phyloP scores from a whole-genome alignment of 2,888 invertebrate species.

The Dinocampus coccinellae region DNA sequence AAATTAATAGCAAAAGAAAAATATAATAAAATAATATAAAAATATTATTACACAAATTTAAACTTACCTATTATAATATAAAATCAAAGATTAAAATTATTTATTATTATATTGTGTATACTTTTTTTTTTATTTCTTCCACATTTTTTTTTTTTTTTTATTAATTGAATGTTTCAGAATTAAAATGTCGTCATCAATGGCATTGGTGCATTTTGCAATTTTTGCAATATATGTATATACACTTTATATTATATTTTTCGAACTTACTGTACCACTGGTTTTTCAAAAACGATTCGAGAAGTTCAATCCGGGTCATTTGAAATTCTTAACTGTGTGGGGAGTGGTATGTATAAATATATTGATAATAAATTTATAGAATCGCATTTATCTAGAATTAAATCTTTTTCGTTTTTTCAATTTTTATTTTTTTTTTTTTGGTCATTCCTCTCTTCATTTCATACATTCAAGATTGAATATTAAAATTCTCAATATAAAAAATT shows the following conservation, averaged over 20 bases:
- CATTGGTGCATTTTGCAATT: conserved; percentile 44
- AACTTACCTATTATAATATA: too few species aligned
- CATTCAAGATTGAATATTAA: too few species aligned
- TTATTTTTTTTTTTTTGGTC: background rate
- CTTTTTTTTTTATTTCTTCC: background rate
- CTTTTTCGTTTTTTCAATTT: background rate
- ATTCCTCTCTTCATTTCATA: too few species aligned
- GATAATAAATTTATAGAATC: background rate
- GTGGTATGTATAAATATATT: conserved; percentile 56
- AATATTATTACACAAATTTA: too few species aligned
- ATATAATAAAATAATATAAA: background rate
- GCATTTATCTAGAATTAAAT: background rate
- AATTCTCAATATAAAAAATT: too few species aligned
- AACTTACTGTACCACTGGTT: conserved; percentile 54
- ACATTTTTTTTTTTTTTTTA: background rate
- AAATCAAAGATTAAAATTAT: too few species aligned
- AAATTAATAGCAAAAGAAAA: background rate
- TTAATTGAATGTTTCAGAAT: conserved; percentile 25
- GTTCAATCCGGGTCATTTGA: conserved; percentile 62
- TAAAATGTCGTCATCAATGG: conserved; percentile 47
- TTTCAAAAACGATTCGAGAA: conserved; percentile 38
- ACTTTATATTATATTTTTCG: conserved; percentile 43
- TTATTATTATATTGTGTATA: background rate
- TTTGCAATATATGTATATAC: conserved; percentile 50
- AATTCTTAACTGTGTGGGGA: conserved; percentile 62